phyloP scores from a whole-genome alignment of 1,140 invertebrate species.

The Antheraea mylitta region DNA sequence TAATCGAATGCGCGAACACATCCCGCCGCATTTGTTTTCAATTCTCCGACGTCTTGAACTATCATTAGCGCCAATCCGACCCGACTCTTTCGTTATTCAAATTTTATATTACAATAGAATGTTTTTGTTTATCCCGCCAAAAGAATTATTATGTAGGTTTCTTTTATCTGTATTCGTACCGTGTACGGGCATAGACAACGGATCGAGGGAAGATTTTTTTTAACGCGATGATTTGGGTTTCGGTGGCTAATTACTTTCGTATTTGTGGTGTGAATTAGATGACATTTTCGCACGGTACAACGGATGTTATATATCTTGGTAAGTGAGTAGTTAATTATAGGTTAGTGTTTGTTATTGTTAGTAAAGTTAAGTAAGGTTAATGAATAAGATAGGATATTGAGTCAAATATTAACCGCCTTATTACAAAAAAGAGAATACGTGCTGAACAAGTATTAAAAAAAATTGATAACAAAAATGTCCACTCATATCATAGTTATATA shows the following conservation, averaged over 20 bases:
- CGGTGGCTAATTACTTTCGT: slow-evolving; percentile 48
- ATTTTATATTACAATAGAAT: slow-evolving; percentile 40
- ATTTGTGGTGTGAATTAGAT: slow-evolving; percentile 26
- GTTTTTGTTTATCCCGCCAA: slow-evolving; percentile 62
- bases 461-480: too few species aligned
- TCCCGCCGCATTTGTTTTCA: slow-evolving; percentile 45
- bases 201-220: neutral
- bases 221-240: neutral
- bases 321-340: slow-evolving; percentile 39
- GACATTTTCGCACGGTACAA: slow-evolving; percentile 47
- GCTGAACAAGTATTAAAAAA: too few species aligned
- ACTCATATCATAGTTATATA: too few species aligned
- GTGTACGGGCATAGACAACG: neutral
- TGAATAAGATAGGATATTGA: too few species aligned
- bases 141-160: slow-evolving; percentile 12
- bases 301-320: slow-evolving; percentile 34
- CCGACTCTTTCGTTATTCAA: slow-evolving; percentile 36
- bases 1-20: slow-evolving; percentile 50
- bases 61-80: slow-evolving; percentile 57
- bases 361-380: neutral
- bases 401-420: too few species aligned
- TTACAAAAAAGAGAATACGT: too few species aligned
- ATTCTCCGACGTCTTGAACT: slow-evolving; percentile 24
- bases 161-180: slow-evolving; percentile 1
- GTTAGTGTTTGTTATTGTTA: neutral